Base-by-base conservation (phyloP, 2,888 invertebrate genomes). In the Kuschelorhynchus macadamiae region DNA sequence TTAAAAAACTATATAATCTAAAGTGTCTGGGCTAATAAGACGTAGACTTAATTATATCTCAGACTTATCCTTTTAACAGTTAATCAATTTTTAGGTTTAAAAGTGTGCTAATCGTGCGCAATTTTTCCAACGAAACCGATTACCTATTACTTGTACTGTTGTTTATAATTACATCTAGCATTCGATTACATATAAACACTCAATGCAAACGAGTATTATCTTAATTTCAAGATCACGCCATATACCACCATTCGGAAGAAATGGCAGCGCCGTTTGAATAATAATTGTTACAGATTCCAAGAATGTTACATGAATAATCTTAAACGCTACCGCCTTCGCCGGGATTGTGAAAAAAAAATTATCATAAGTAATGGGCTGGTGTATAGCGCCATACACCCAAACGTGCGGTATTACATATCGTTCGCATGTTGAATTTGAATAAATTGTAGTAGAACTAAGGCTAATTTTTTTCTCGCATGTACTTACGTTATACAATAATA, bases 291-390 rank as follows among this genome's bases (percentile, higher is more conserved):
- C 67, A 65, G 71, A 75, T 75, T 75, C 75, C 60, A 21, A 68
- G 75, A 74, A 75, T 72, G 68, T 66, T 67, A 67, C 69, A 68
- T 71, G 75, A 72, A 73, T 74, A 73, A 72, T 71, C 63, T 60
- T 56, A 32, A 61, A 55, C 47, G 59, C 67, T 64, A 61, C 69
- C 69, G 65, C 69, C 69, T 64, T 69, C 69, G 46, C 50, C 21
- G 18, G n/a, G 20, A 20, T 39, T 53, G 21, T 25, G 18, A 53
- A 59, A 66, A 69, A 72, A 72, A 68, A 68, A 74, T 67, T 41
- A 64, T 57, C 69, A 69, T 67, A 66, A 66, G 52, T 66, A 60
- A 60, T 66, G 60, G 60, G 33, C 66, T 57, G 53, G 42, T 17
- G 55, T 60, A 60, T 66, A 60, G 66, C 66, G 66, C 66, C 66